These are phyloP conservation scores for Drosophila tani DNA, from an alignment of 1,140 invertebrate species.

Conservation along the genomic window DNA sequence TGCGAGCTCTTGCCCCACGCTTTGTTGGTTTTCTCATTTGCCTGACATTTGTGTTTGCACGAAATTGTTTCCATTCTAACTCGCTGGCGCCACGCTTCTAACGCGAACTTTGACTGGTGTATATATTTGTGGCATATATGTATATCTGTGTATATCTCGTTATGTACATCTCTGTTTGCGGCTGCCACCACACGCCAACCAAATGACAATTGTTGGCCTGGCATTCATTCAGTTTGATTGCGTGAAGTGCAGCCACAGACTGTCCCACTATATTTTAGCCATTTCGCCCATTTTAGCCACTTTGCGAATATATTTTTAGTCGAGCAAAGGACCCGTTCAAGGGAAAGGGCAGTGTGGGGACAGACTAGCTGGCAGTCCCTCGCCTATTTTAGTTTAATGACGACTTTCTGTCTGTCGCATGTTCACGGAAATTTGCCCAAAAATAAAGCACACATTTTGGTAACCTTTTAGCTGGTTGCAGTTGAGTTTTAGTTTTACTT, in stretches of 20 bases:
- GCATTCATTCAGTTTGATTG: conserved; percentile 70
- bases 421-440: conserved; percentile 5
- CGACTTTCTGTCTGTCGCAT: conserved; percentile 62
- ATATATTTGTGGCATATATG: conserved; percentile 6
- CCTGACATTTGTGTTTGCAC: conserved; percentile 35
- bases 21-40: conserved; percentile 29
- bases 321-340: conserved; percentile 14
- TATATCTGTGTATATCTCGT: conserved; percentile 13
- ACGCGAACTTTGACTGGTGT: conserved; percentile 74
- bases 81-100: conserved; percentile 31
- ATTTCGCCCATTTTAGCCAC: conserved; percentile 36
- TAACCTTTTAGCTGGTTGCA: conserved; percentile 24
- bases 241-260: conserved; percentile 62
- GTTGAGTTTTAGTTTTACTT: conserved; percentile 20
- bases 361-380: conserved; percentile 19
- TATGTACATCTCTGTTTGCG: conserved; percentile 33
- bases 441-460: conserved; percentile 7
- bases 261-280: conserved; percentile 18
- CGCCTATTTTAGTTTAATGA: conserved; percentile 73
- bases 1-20: conserved; percentile 11
- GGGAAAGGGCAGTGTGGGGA: conserved; percentile 3
- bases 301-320: conserved; percentile 62
- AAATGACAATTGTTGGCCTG: conserved; percentile 62
- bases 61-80: conserved; percentile 48
- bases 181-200: conserved; percentile 43